phyloP scores from a whole-genome alignment of 2,797 vertebrate species.

The Perodicticus potto region DNA sequence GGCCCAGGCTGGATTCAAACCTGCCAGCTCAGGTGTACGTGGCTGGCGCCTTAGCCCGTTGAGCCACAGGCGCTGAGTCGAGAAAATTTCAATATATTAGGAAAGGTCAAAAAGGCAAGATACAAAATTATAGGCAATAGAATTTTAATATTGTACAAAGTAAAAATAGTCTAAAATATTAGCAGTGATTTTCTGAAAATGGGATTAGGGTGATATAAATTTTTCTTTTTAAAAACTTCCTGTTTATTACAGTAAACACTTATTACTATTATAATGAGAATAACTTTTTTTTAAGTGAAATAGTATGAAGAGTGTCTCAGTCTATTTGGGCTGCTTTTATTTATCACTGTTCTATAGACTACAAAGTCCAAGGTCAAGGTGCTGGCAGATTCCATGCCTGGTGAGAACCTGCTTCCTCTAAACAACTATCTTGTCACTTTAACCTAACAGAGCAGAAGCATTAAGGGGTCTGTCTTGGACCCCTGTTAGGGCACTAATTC shows the following conservation, averaged over 20 bases:
- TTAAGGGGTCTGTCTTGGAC: not conserved
- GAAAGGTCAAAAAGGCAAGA: not conserved
- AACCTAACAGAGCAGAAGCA: not conserved
- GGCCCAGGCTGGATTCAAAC: too few relatives aligned
- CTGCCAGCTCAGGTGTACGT: too few relatives aligned
- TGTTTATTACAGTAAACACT: not conserved
- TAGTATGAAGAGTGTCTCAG: not conserved
- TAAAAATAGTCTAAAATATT: conserved; percentile 45
- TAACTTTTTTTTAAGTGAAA: not conserved
- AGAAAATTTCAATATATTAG: not conserved
- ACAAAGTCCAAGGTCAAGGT: not conserved
- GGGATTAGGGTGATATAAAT: not conserved
- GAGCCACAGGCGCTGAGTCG: too few relatives aligned
- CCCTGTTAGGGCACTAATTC: not conserved
- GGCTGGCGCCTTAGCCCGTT: too few relatives aligned
- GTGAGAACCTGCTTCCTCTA: not conserved
- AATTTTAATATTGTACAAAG: conserved; percentile 12
- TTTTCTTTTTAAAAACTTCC: not conserved
- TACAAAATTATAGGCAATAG: not conserved
- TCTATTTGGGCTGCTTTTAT: not conserved
- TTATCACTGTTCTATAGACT: not conserved
- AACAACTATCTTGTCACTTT: not conserved
- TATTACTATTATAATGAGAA: not conserved
- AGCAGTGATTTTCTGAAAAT: not conserved
- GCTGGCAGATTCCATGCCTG: not conserved